phyloP scores from a whole-genome alignment of 2,797 vertebrate species.

The Siniperca scherzeri region DNA sequence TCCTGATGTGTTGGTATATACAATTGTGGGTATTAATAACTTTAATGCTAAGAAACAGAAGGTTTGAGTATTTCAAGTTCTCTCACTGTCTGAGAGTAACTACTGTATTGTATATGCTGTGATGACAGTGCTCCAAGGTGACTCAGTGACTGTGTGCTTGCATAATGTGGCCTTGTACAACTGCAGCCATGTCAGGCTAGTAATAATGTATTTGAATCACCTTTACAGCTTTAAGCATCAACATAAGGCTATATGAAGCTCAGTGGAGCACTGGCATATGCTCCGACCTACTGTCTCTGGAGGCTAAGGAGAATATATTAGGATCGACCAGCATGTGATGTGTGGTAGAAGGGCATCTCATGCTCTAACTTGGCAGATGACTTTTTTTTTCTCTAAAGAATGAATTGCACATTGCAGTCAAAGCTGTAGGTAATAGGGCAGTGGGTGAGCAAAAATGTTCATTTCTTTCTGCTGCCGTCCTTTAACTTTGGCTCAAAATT shows the following conservation, averaged over 20 bases:
- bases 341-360: slow-evolving; percentile 24
- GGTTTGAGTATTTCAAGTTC: slow-evolving; percentile 1
- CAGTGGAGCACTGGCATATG: slow-evolving; percentile 57
- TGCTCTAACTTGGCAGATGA: slow-evolving; percentile 1
- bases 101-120: slow-evolving; percentile 26
- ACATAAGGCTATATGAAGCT: slow-evolving; percentile 51
- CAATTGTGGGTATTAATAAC: background rate
- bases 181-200: slow-evolving; percentile 42
- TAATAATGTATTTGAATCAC: slow-evolving; percentile 63
- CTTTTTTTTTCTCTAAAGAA: slow-evolving; percentile 26
- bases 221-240: slow-evolving; percentile 53
- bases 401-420: slow-evolving; percentile 16
- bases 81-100: slow-evolving; percentile 4
- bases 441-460: slow-evolving; percentile 1
- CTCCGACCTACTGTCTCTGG: slow-evolving; percentile 31
- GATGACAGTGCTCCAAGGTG: slow-evolving; percentile 56
- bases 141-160: slow-evolving; percentile 50
- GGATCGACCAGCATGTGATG: slow-evolving; percentile 26
- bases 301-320: slow-evolving; percentile 51
- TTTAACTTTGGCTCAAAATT: slow-evolving; percentile 12
- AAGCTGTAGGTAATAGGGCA: slow-evolving; percentile 13
- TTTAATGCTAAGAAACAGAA: background rate
- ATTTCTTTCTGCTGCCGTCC: slow-evolving; percentile 7
- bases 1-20: background rate
- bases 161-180: slow-evolving; percentile 55